A percentile compares a stretch with the other conserved stretches of the same genome.
These are phyloP conservation scores for Lutjanus campechanus DNA, from an alignment of 2,797 vertebrate genomes.

Conservation along the genomic window DNA sequence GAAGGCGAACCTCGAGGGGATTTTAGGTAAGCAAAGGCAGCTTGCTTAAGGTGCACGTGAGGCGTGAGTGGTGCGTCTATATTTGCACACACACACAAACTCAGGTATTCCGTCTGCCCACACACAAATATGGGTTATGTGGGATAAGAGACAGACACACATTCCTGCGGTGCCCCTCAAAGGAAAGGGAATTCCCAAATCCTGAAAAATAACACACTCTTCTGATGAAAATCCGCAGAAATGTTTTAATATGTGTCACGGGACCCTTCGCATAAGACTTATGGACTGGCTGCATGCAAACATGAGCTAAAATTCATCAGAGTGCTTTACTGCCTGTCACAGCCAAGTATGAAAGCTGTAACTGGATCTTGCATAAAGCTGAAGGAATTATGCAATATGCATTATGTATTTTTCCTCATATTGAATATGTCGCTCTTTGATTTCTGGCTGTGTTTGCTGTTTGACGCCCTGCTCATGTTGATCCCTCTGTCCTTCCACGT, in stretches of 20 bases:
- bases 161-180: constrained; percentile 92
- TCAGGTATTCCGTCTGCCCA: constrained; percentile 67
- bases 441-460: constrained; percentile 38
- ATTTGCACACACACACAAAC: constrained; percentile 40
- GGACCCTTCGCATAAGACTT: constrained; percentile 58
- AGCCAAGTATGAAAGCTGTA: constrained; percentile 48
- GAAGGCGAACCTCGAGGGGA: constrained; percentile 63
- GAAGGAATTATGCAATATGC: constrained; percentile 45
- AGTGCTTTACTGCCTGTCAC: constrained; percentile 49
- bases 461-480: constrained; percentile 20
- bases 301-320: constrained; percentile 47
- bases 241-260: constrained; percentile 82
- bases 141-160: constrained; percentile 86
- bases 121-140: constrained; percentile 75
- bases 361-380: constrained; percentile 52
- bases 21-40: constrained; percentile 76
- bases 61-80: constrained; percentile 61
- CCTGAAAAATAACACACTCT: constrained; percentile 76
- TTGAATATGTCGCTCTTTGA: constrained; percentile 34
- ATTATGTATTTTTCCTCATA: constrained; percentile 52
- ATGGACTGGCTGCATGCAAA: constrained; percentile 57
- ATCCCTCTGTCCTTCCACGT: constrained; percentile 49
- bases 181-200: constrained; percentile 86
- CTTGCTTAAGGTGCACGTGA: constrained; percentile 75
- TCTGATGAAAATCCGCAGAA: constrained; percentile 81